Conservation (phyloP, 2,888 invertebrate species). For the Andrena minutula region DNA sequence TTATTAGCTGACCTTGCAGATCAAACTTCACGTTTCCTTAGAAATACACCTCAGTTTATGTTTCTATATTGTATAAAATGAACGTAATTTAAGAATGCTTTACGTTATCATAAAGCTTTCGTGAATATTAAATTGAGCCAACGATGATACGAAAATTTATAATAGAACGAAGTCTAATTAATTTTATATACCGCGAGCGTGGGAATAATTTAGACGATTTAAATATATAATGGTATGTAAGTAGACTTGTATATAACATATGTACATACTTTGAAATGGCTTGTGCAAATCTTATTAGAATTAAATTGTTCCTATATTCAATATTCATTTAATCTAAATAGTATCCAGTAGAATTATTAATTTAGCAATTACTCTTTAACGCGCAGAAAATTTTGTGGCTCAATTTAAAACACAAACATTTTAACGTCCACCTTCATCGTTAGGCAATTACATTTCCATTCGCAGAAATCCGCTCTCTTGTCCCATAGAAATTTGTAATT, state of each 20-base stretch:
- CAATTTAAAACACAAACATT: slow-evolving; percentile 37
- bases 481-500: not conserved
- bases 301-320: not conserved
- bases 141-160: slow-evolving; percentile 1
- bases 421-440: slow-evolving; percentile 11
- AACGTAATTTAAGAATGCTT: slow-evolving; percentile 33
- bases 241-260: slow-evolving; percentile 43
- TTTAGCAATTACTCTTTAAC: not conserved
- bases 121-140: slow-evolving; percentile 34
- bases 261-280: slow-evolving; percentile 27
- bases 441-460: not conserved
- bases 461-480: not conserved
- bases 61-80: slow-evolving; percentile 13
- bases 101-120: slow-evolving; percentile 8
- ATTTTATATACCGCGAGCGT: slow-evolving; percentile 24
- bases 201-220: slow-evolving; percentile 21
- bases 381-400: slow-evolving; percentile 41
- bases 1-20: slow-evolving; percentile 7
- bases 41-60: not conserved
- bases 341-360: not conserved
- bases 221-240: slow-evolving; percentile 27
- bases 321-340: slow-evolving; percentile 1
- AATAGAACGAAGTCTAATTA: not conserved
- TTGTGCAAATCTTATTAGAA: slow-evolving; percentile 47
- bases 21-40: slow-evolving; percentile 23